Evolutionary conservation across 2,113 vertebrate genomes (phyloP).

Genomic region (Aldabrachelys gigantea): DNA sequence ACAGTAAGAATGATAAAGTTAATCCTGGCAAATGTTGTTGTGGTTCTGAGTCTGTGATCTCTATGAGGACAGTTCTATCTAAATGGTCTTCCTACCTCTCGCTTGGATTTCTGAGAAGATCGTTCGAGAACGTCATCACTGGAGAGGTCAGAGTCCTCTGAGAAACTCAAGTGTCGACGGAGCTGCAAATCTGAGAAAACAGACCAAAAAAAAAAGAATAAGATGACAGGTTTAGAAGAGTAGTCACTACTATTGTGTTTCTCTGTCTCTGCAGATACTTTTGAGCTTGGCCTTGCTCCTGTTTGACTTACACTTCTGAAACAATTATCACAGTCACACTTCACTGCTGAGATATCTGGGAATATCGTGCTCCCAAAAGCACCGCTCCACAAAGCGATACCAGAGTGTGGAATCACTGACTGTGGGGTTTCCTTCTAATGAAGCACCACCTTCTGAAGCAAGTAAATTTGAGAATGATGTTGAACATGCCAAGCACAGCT

Average conservation of each 20-base stretch:
- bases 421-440: not conserved
- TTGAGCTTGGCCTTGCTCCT: not conserved
- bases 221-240: not conserved
- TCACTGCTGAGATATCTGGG: not conserved
- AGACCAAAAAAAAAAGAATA: not conserved
- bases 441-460: not conserved
- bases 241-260: not conserved
- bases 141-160: slow-evolving; percentile 96
- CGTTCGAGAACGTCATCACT: slow-evolving; percentile 93
- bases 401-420: not conserved
- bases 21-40: not conserved
- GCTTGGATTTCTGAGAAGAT: slow-evolving; percentile 93
- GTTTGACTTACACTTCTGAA: not conserved
- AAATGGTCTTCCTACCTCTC: slow-evolving; percentile 84
- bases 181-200: slow-evolving; percentile 85
- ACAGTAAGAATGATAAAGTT: not conserved
- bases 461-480: not conserved
- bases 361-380: not conserved
- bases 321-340: not conserved
- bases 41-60: not conserved
- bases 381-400: not conserved
- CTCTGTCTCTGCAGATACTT: not conserved
- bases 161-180: slow-evolving; percentile 92
- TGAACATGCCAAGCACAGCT: not conserved
- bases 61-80: not conserved